phyloP scores from a whole-genome alignment of 2,797 vertebrate genomes.

The Tapirus indicus region DNA sequence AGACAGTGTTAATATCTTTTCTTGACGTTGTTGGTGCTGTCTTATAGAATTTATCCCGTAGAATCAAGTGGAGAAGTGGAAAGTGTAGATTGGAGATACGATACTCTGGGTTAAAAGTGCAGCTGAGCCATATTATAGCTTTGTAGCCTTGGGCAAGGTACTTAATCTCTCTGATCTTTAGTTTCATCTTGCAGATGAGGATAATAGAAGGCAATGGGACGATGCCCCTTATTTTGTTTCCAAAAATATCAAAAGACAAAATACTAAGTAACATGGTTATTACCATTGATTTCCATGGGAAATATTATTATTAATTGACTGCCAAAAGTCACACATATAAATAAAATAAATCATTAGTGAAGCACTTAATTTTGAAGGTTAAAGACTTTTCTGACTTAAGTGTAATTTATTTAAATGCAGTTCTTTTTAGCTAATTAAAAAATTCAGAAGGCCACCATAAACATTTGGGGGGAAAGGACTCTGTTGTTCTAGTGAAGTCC shows the following conservation, averaged over 20 bases:
- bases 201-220: background rate
- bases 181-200: background rate
- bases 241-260: background rate
- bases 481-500: background rate
- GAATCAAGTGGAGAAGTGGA: background rate
- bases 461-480: background rate
- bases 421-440: background rate
- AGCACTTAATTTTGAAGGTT: conserved; percentile 4
- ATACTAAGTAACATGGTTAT: background rate
- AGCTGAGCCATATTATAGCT: background rate
- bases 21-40: background rate
- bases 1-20: background rate
- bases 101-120: background rate
- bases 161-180: background rate
- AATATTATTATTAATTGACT: background rate
- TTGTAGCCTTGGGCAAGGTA: background rate
- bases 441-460: background rate
- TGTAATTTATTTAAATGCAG: background rate
- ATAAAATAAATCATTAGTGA: background rate
- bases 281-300: conserved; percentile 22
- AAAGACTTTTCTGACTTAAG: background rate
- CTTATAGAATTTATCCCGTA: background rate
- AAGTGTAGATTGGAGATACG: background rate
- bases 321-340: background rate
- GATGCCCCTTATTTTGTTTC: background rate